Percentiles rank a stretch among this genome's conserved stretches.
These are phyloP conservation scores for Myotis yumanensis DNA, from an alignment of 2,113 vertebrate species.

Conservation along the genomic window DNA sequence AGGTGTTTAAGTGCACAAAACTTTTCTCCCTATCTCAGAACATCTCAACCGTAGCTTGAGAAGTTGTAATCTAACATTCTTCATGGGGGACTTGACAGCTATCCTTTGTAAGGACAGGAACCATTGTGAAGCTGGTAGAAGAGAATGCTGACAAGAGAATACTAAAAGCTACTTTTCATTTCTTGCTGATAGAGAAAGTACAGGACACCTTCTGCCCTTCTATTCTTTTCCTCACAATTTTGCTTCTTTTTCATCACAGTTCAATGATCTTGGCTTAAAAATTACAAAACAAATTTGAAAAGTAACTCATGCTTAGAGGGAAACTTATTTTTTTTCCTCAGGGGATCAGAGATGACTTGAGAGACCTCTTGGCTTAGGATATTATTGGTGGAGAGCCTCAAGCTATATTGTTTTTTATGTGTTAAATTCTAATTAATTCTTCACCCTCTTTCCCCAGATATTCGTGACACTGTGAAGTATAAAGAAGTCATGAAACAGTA, in stretches of 20 bases:
- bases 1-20: not conserved
- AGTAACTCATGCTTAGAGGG: not conserved
- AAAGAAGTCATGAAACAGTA: slow-evolving; percentile 99
- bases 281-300: not conserved
- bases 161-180: not conserved
- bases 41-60: not conserved
- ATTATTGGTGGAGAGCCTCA: not conserved
- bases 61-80: not conserved
- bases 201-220: not conserved
- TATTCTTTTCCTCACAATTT: not conserved
- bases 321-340: not conserved
- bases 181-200: not conserved
- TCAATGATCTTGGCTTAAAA: not conserved
- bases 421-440: not conserved
- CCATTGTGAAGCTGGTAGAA: not conserved
- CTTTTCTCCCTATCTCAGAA: not conserved
- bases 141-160: not conserved
- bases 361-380: not conserved
- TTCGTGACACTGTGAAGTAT: slow-evolving; percentile 97
- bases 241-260: not conserved
- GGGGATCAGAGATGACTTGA: slow-evolving; percentile 9
- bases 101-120: not conserved
- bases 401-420: not conserved
- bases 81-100: not conserved
- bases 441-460: slow-evolving; percentile 84